Conservation (phyloP, 1,140 invertebrate genomes). For the Trachymyrmex cornetzi region DNA sequence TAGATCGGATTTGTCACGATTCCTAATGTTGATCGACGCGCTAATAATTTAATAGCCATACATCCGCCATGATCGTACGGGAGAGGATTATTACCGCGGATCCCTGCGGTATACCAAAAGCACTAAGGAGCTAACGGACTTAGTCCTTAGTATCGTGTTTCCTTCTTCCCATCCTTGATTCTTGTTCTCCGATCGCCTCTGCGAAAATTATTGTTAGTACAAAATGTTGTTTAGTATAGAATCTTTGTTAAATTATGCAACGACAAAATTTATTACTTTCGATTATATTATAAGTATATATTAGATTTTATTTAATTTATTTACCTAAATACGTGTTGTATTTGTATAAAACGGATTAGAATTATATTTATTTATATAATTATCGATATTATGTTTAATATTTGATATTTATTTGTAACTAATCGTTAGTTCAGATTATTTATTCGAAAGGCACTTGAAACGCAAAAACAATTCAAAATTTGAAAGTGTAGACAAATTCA, state of each 20-base stretch:
- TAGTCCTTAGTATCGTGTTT: conserved; percentile 83
- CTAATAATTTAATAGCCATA: conserved; percentile 86
- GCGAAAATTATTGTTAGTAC: conserved; percentile 13
- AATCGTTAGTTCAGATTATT: not conserved
- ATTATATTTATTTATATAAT: conserved; percentile 8
- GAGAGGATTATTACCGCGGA: conserved; percentile 80
- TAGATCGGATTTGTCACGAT: conserved; percentile 86
- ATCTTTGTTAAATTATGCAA: conserved; percentile 44
- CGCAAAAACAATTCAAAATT: conserved; percentile 16
- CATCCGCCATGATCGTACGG: conserved; percentile 80
- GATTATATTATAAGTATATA: not conserved
- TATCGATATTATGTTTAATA: not conserved
- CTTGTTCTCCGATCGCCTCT: conserved; percentile 57
- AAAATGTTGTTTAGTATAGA: not conserved
- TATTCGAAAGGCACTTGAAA: not conserved
- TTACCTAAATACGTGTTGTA: not conserved
- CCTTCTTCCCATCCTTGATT: conserved; percentile 74
- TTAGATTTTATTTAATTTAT: not conserved
- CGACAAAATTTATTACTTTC: not conserved
- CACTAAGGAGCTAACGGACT: conserved; percentile 86
- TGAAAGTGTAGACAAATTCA: not conserved
- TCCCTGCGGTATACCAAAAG: conserved; percentile 82
- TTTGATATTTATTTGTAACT: not conserved
- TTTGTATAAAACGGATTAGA: not conserved
- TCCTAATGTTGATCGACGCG: conserved; percentile 84